Percentiles rank a stretch among this genome's conserved stretches.
These are phyloP conservation scores for Slavum lentiscoides DNA, from an alignment of 2,888 invertebrate species.

Conservation along the genomic window DNA sequence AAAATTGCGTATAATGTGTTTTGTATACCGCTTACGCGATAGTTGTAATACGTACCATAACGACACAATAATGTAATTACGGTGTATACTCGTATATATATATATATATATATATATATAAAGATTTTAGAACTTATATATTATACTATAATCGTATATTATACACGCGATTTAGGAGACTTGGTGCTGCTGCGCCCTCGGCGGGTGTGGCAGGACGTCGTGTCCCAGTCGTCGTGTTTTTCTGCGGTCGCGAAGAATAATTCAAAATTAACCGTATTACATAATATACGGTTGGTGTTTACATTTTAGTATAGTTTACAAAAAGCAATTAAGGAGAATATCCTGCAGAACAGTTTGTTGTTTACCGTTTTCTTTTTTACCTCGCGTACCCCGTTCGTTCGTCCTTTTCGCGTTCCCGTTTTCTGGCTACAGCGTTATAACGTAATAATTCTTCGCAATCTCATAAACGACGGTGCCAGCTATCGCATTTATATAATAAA, in stretches of 20 bases:
- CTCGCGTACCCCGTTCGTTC: neutral
- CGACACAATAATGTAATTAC: no score
- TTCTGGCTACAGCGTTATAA: neutral
- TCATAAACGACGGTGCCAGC: neutral
- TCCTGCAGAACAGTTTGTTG: slow-evolving; percentile 21
- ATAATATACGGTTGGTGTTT: neutral
- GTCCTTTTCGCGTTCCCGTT: neutral
- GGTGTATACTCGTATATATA: no score
- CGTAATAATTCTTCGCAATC: neutral
- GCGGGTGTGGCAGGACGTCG: slow-evolving; percentile 36
- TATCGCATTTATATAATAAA: no score
- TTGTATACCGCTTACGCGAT: no score
- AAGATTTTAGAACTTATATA: no score
- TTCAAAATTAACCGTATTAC: slow-evolving; percentile 21
- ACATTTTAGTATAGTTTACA: slow-evolving; percentile 18
- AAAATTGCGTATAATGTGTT: no score
- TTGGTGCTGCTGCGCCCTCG: slow-evolving; percentile 1
- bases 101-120: no score
- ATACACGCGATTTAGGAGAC: neutral
- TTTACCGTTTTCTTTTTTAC: neutral
- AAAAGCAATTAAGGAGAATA: slow-evolving; percentile 35
- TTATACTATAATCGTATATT: no score
- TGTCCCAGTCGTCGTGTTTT: neutral
- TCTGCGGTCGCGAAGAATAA: slow-evolving; percentile 16
- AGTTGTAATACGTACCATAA: no score